phyloP scores from a whole-genome alignment of 2,888 invertebrate genomes.

The Ethmia dodecea region DNA sequence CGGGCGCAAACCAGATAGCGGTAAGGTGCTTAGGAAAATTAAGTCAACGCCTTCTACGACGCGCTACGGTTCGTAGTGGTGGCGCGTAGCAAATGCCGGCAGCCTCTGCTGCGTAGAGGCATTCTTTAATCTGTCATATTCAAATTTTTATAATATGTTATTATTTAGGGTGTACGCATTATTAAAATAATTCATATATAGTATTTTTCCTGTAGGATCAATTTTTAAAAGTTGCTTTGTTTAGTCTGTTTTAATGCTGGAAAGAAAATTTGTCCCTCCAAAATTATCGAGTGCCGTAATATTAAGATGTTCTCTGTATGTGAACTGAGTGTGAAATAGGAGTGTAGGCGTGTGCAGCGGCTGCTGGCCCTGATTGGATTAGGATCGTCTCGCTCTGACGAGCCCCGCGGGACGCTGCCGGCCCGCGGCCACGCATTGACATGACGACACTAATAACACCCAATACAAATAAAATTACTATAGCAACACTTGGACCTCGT shows the following conservation, averaged over 20 bases:
- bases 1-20: slow-evolving; percentile 68
- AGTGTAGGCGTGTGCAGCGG: slow-evolving; percentile 46
- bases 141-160: no score
- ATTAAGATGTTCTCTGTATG: no score
- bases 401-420: slow-evolving; percentile 76
- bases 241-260: no score
- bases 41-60: slow-evolving; percentile 33
- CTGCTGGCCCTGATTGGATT: slow-evolving; percentile 80
- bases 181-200: no score
- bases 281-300: no score
- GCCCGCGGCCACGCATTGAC: slow-evolving; percentile 56
- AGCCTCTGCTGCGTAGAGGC: no score
- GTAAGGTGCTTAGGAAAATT: slow-evolving; percentile 74
- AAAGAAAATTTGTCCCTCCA: no score
- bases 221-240: no score
- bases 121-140: no score
- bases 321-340: no score
- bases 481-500: slow-evolving; percentile 27
- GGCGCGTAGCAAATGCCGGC: slow-evolving; percentile 23
- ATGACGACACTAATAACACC: slow-evolving; percentile 51
- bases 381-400: slow-evolving; percentile 78
- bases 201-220: no score
- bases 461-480: slow-evolving; percentile 49
- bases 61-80: slow-evolving; percentile 29
- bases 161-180: no score